A percentile compares a stretch with the other conserved stretches of the same genome.
phyloP scores from a whole-genome alignment of 92 coral and sea anemone species.

The Zoanthus solanderi region DNA sequence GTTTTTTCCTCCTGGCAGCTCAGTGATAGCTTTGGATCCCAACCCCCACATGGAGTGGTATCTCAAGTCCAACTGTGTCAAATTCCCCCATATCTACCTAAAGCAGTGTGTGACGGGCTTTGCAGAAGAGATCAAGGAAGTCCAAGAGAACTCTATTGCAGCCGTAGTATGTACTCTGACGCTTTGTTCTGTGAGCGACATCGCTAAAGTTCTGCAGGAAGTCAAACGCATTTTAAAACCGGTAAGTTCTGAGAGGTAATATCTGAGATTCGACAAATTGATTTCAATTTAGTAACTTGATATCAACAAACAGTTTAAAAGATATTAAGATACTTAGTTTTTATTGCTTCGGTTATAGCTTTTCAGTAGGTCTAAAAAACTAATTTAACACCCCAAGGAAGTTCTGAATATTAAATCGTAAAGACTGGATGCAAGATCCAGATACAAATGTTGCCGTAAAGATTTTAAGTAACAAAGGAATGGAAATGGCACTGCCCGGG shows the following conservation, averaged over 20 bases:
- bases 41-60: conserved; percentile 87
- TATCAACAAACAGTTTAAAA: no score
- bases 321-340: no score
- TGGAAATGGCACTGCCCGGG: no score
- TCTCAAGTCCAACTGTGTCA: conserved; percentile 25
- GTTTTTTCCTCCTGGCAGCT: conserved; percentile 65
- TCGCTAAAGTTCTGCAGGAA: conserved; percentile 59
- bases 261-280: no score
- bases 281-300: no score
- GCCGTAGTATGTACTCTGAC: conserved; percentile 93
- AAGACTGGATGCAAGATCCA: no score
- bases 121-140: conserved; percentile 87
- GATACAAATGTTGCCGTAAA: no score
- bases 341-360: no score
- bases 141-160: conserved; percentile 83
- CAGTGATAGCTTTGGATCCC: conserved; percentile 87
- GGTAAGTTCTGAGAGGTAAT: conserved; percentile 5
- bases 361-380: no score
- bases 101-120: conserved; percentile 71
- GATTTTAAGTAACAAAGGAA: no score
- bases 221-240: conserved; percentile 39
- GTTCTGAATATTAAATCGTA: no score
- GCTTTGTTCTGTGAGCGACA: conserved; percentile 86
- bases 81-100: conserved; percentile 65
- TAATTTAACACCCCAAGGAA: no score